Evolutionary conservation across 2,113 vertebrate genomes (phyloP).

Genomic region (pig (Sus scrofa)): DNA sequence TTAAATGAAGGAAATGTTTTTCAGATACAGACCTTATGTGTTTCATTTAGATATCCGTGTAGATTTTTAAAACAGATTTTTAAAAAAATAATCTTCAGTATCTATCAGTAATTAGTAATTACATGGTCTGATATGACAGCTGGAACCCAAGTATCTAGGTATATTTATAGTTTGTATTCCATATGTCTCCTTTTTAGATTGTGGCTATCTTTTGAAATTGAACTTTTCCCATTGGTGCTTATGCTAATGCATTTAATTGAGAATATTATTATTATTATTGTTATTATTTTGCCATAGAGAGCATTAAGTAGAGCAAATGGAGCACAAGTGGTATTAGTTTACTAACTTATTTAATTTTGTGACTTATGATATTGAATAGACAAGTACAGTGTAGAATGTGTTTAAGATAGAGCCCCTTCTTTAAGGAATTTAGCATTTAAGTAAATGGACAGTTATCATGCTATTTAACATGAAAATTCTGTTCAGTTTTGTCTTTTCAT

Average conservation of each 20-base stretch:
- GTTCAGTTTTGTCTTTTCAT: not conserved
- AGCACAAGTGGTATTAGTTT: not conserved
- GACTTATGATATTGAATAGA: not conserved
- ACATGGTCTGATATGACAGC: not conserved
- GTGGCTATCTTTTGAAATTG: conserved; percentile 49
- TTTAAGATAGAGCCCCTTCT: not conserved
- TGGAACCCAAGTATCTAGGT: not conserved
- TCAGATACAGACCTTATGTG: not conserved
- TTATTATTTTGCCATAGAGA: not conserved
- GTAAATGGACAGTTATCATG: not conserved
- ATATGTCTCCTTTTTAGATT: conserved; percentile 18
- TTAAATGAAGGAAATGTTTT: not conserved
- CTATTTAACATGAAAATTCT: not conserved
- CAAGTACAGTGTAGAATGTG: not conserved
- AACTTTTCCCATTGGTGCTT: conserved; percentile 11
- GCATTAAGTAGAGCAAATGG: conserved; percentile 23
- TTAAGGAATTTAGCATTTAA: conserved; percentile 37
- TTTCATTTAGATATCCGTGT: not conserved
- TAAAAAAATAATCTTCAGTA: no score
- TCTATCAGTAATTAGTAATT: not conserved
- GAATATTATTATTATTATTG: conserved; percentile 20
- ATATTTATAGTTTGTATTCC: not conserved
- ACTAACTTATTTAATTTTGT: conserved; percentile 31
- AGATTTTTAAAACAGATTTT: not conserved
- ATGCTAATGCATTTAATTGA: not conserved